Evolutionary conservation across 2,113 vertebrate genomes (phyloP), one percentile per base, ranked within the genome.

Genomic region (Onychostruthus taczanowskii): DNA sequence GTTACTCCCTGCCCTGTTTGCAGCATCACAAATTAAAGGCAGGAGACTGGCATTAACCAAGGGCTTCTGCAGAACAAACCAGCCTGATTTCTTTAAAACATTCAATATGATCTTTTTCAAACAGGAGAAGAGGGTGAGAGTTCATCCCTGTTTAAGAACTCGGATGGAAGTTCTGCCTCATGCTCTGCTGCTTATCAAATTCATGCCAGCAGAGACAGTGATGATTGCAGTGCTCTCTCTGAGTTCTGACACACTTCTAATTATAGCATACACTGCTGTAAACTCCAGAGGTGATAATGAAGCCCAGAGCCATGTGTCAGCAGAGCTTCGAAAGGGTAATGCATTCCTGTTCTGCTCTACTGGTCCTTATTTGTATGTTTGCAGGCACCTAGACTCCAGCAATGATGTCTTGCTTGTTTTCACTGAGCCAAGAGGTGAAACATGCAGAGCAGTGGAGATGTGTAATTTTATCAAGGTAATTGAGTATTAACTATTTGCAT

Each of bases 281-380:
- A 92, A 81, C 88, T 87, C 76, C 63, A 77, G 89, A 84, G 89
- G 86, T 93, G 93, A 81, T 94, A 94, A 93, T 70, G 91, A 94
- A 95, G 61, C 52, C 86, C 0, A 2, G 70, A 35, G 66, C n/a
- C 12, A 3, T n/a, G 72, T 93, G 93, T 84, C 89, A 87, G 83
- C 82, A 84, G 91, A 90, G 84, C 84, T 85, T 49, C 18, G 16
- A 70, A 68, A 30, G 73, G 67, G 44, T 92, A 79, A 89, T 58
- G 89, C 93, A 52, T 87, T 93, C 85, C 52, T 84, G 62, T 81
- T 83, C 74, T 79, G 72, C 83, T 30, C 67, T 52, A 10, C 49
- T 44, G 58, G 41, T 88, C 89, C 91, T 86, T 90, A 67, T 93
- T 96, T 66, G 80, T 90, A 46, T 84, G 81, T 92, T 95, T 89